These are phyloP conservation scores for Tenodera sinensis DNA, from an alignment of 2,888 invertebrate genomes.

Conservation along the genomic window DNA sequence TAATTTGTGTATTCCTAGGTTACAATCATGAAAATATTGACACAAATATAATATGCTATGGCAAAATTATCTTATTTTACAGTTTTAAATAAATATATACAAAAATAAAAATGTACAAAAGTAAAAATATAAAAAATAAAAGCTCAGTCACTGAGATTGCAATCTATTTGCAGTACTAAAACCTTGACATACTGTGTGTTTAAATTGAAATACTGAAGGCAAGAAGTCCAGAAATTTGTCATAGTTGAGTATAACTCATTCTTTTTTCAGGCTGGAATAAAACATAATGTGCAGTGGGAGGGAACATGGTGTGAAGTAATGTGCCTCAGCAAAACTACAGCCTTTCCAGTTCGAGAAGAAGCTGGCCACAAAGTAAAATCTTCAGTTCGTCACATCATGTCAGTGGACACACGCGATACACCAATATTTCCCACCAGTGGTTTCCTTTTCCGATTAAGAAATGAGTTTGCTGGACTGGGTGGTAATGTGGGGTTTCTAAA, in stretches of 20 bases:
- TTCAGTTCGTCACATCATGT: conserved; percentile 72
- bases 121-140: too few species aligned
- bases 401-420: conserved; percentile 76
- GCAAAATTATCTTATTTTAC: too few species aligned
- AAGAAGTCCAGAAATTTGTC: background rate
- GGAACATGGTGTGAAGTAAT: conserved; percentile 76
- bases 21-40: too few species aligned
- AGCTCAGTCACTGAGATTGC: too few species aligned
- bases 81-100: too few species aligned
- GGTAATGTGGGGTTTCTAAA: conserved; percentile 89
- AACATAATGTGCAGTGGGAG: conserved; percentile 85
- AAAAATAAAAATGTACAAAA: too few species aligned
- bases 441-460: conserved; percentile 63
- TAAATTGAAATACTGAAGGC: too few species aligned
- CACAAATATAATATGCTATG: too few species aligned
- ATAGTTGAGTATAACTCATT: background rate
- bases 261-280: background rate
- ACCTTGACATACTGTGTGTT: too few species aligned
- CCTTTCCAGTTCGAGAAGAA: conserved; percentile 85
- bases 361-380: conserved; percentile 89
- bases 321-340: conserved; percentile 65
- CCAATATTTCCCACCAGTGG: conserved; percentile 76
- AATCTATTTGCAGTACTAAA: too few species aligned
- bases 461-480: conserved; percentile 85
- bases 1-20: too few species aligned